Percentiles rank a stretch among this genome's conserved stretches.
These are phyloP conservation scores for Zonotrichia albicollis DNA, from an alignment of 2,797 vertebrate species.

Conservation along the genomic window DNA sequence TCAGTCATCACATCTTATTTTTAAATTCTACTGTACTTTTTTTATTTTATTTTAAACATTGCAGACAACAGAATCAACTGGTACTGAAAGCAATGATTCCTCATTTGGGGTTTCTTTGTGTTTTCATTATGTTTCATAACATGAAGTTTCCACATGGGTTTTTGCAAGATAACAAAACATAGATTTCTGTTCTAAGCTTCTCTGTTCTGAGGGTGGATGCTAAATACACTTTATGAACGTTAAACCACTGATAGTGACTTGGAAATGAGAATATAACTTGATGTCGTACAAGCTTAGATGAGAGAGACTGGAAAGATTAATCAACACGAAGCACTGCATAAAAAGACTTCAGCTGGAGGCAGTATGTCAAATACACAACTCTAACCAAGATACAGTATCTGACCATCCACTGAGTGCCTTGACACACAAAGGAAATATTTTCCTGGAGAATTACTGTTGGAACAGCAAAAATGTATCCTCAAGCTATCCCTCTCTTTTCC, in stretches of 20 bases:
- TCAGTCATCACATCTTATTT: neutral
- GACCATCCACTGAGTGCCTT: neutral
- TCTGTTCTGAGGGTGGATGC: neutral
- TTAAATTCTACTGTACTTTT: neutral
- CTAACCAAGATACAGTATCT: neutral
- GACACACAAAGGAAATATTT: neutral
- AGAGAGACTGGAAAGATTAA: neutral
- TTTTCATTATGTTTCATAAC: neutral
- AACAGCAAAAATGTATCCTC: neutral
- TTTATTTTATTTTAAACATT: neutral
- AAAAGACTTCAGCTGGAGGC: neutral
- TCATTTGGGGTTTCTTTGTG: neutral
- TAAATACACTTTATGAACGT: neutral
- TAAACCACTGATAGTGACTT: neutral
- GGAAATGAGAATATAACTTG: neutral
- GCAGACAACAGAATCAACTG: neutral
- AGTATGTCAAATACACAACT: neutral
- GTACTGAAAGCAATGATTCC: neutral
- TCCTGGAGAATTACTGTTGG: neutral
- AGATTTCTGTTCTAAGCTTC: neutral
- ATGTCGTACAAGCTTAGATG: neutral
- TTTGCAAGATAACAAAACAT: neutral
- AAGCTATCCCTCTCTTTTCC: neutral
- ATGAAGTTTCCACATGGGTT: neutral
- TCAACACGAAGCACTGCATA: neutral